These are phyloP conservation scores for Rhizoglyphus robini DNA, from an alignment of 1,140 invertebrate species.

Conservation along the genomic window DNA sequence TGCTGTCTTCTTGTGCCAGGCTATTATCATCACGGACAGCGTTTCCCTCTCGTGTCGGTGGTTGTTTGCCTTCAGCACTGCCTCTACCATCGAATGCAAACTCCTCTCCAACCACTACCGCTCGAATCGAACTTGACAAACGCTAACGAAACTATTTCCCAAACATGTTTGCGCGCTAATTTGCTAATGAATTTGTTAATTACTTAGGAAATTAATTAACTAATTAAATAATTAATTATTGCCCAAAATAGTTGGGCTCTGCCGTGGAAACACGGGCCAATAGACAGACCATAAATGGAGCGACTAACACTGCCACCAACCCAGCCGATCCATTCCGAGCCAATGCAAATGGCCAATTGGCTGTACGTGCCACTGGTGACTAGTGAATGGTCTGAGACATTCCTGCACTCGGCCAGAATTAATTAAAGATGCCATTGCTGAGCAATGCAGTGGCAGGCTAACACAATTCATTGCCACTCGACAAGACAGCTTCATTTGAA, in stretches of 20 bases:
- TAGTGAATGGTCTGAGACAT: too few species aligned
- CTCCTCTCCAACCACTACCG: not conserved
- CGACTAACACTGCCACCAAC: too few species aligned
- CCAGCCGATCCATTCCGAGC: too few species aligned
- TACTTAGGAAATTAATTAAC: slow-evolving; percentile 14
- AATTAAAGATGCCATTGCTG: too few species aligned
- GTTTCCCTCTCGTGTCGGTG: not conserved
- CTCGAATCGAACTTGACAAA: slow-evolving; percentile 7
- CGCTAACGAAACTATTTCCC: not conserved
- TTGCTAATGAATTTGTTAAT: slow-evolving; percentile 17
- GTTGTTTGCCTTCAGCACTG: not conserved
- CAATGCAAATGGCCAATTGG: too few species aligned
- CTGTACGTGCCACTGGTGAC: too few species aligned
- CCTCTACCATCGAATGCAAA: not conserved
- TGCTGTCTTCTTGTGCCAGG: too few species aligned
- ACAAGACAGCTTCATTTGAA: too few species aligned
- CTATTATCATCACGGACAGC: too few species aligned
- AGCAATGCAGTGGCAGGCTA: too few species aligned
- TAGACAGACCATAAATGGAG: not conserved
- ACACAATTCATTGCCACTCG: too few species aligned
- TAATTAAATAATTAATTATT: slow-evolving; percentile 16
- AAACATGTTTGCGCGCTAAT: not conserved
- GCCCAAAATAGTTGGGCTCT: not conserved
- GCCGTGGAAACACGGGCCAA: not conserved
- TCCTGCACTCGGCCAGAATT: too few species aligned